These are phyloP conservation scores for Hypsibius dujardini DNA, from an alignment of 1,140 invertebrate genomes.

Conservation along the genomic window DNA sequence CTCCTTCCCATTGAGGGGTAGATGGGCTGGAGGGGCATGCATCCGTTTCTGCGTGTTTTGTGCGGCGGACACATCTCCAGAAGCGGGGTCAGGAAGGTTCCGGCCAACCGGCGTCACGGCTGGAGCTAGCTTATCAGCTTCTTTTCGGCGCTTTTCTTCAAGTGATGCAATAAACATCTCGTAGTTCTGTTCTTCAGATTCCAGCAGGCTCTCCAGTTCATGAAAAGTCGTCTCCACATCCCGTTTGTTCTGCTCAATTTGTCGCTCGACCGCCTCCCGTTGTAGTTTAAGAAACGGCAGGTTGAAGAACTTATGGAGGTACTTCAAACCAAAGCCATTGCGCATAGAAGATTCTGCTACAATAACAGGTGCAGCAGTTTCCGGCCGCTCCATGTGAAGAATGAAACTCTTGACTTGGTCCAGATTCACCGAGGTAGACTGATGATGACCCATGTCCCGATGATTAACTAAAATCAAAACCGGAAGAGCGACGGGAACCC, in stretches of 20 bases:
- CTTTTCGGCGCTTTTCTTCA: too few relatives aligned
- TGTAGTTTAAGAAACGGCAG: conserved; percentile 77
- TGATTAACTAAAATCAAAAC: conserved; percentile 81
- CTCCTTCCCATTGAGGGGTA: too few relatives aligned
- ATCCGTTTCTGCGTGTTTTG: too few relatives aligned
- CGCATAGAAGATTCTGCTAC: conserved; percentile 87
- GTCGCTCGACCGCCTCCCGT: conserved; percentile 61
- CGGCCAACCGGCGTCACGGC: too few relatives aligned
- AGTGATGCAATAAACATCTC: conserved; percentile 39
- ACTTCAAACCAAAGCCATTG: conserved; percentile 82
- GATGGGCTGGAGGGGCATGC: too few relatives aligned
- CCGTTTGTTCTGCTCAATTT: conserved; percentile 65
- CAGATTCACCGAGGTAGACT: conserved; percentile 45
- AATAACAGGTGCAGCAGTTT: conserved; percentile 46
- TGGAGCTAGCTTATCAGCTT: too few relatives aligned
- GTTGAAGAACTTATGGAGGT: conserved; percentile 89
- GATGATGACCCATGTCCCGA: conserved; percentile 83
- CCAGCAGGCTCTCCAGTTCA: conserved; percentile 61
- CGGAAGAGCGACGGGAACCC: conserved; percentile 67
- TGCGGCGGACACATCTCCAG: too few relatives aligned
- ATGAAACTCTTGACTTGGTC: conserved; percentile 52
- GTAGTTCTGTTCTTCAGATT: conserved; percentile 78
- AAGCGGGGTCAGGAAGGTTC: too few relatives aligned
- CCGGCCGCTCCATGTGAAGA: conserved; percentile 38
- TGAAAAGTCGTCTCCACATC: conserved; percentile 62